Base-by-base conservation (phyloP, 2,888 invertebrate species). In the Protodeltote pygarga region DNA sequence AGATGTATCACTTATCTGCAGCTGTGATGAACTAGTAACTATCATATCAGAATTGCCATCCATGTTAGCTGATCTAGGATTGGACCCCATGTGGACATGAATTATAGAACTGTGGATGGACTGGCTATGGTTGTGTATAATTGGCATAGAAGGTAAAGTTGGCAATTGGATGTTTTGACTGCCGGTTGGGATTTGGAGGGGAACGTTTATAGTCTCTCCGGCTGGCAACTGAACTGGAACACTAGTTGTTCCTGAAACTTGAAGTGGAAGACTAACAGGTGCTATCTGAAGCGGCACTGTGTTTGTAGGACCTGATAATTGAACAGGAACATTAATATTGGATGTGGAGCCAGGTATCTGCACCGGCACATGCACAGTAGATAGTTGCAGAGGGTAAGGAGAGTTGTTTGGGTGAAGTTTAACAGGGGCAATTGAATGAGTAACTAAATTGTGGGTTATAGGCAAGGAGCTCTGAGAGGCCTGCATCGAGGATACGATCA, bases 401-500 rank as follows among this genome's bases (percentile, higher is more conserved):
- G 84, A 71, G 66, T 77, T 85, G 61, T 73, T 89, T 29, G 88
- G 61, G 64, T 92, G 91, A 65, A 91, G 83, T 74, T 92, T 91
- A 34, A 90, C 84, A 57, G 92, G 91, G 39, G 89, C 89, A 59
- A 92, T 78, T 42, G 90, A 86, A 70, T 90, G 90, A 34, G 91
- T 86, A 38, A 91, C 85, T 71, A 90, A 79, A 71, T 80, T 87
- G 65, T 92, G 91, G 52, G 88, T 81, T 42, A 90, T 85, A 42
- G 89, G 84, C 77, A 91, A 82, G 41, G 89, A 87, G 81, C 81
- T 90, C 79, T 88, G 89, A 46, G 89, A 80, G 70, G 84, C 83
- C 73, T 88, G 90, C 79, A 92, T 81, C 60, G 92, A 89, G 55
- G 92, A 87, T 73, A 92, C 88, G 75, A 92, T 87, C 92, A 91